Evolutionary conservation across 2,113 vertebrate genomes (phyloP).

Genomic region (Entelurus aequoreus): DNA sequence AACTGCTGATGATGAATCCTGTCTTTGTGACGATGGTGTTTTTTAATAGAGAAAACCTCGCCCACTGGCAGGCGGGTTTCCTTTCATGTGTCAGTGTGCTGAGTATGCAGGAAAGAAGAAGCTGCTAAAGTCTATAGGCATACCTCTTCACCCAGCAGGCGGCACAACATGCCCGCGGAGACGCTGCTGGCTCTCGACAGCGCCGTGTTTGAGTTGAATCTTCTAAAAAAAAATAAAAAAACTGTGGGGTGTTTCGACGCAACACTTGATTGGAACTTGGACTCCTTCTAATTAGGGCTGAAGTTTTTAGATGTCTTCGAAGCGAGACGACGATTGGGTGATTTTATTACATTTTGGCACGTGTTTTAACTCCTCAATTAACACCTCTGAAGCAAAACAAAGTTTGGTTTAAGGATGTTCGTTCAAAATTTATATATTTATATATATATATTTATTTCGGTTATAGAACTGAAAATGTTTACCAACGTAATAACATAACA

Average conservation of each 20-base stretch:
- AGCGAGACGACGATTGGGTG: neutral
- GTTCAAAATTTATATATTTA: too few species aligned
- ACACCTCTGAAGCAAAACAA: too few species aligned
- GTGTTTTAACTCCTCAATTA: too few species aligned
- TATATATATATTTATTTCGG: too few species aligned
- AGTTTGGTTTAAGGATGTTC: too few species aligned
- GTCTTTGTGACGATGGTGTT: neutral
- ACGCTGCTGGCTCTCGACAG: conserved; percentile 29
- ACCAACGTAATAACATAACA: too few species aligned
- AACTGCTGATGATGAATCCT: neutral
- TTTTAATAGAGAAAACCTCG: neutral
- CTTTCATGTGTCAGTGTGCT: conserved; percentile 14
- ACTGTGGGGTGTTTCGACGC: neutral
- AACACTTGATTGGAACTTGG: neutral
- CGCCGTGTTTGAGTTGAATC: conserved; percentile 41
- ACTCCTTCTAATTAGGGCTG: neutral
- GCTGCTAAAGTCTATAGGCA: conserved; percentile 23
- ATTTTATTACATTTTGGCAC: neutral
- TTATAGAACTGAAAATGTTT: too few species aligned
- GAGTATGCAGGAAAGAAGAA: conserved; percentile 18
- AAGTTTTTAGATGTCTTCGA: neutral
- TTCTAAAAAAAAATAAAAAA: conserved; percentile 33
- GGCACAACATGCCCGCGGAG: conserved; percentile 42
- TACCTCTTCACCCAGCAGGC: conserved; percentile 12
- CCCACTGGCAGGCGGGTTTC: neutral